phyloP scores from a whole-genome alignment of 2,888 invertebrate genomes.

The Nomada hirtipes region DNA sequence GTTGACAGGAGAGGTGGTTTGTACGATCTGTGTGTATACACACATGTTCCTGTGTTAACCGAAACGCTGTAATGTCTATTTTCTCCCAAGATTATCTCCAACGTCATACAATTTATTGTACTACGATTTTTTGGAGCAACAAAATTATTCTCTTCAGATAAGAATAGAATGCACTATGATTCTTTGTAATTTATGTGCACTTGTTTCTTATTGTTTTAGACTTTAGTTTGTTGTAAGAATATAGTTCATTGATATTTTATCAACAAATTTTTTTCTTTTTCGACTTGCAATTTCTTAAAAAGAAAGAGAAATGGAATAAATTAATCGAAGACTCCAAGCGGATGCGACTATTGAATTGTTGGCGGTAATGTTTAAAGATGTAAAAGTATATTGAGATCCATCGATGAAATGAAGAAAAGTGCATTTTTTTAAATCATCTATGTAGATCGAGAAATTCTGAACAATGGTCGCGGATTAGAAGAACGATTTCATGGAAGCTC shows the following conservation, averaged over 20 bases:
- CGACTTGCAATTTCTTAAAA: no score
- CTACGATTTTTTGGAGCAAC: not conserved
- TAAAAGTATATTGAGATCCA: not conserved
- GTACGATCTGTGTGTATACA: constrained; percentile 12
- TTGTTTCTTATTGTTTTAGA: no score
- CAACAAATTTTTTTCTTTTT: no score
- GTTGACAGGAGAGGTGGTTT: constrained; percentile 17
- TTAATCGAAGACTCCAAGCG: no score
- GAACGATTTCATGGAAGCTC: constrained; percentile 24
- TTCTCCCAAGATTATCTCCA: constrained; percentile 30
- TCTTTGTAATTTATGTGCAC: no score
- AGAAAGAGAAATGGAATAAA: no score
- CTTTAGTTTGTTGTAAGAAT: no score
- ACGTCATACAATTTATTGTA: not conserved
- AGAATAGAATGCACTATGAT: no score
- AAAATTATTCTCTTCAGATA: not conserved
- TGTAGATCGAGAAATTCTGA: not conserved
- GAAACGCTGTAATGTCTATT: constrained; percentile 48
- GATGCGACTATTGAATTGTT: no score
- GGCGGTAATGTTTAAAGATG: no score
- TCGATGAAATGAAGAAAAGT: not conserved
- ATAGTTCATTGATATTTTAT: no score
- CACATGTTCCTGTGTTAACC: constrained; percentile 30
- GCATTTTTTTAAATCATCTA: not conserved
- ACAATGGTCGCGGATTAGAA: not conserved